Conservation (phyloP, 2,888 invertebrate genomes). For the Dynastes tityus region DNA sequence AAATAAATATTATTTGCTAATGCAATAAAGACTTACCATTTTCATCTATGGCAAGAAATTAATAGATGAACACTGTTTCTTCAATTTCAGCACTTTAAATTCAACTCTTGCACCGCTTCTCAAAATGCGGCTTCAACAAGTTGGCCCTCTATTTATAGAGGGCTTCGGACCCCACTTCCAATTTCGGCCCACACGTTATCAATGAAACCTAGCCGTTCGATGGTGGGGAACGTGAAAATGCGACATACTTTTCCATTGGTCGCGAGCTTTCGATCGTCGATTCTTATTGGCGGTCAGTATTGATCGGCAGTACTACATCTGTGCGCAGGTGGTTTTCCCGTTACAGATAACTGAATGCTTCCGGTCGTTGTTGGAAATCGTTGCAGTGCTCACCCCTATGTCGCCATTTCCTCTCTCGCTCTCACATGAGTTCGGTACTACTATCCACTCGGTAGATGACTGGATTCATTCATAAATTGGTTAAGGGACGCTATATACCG, state of each 20-base stretch:
- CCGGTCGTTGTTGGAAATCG: slow-evolving; percentile 36
- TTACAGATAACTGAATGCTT: slow-evolving; percentile 41
- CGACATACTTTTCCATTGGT: slow-evolving; percentile 65
- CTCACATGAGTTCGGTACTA: slow-evolving; percentile 11
- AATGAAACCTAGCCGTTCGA: slow-evolving; percentile 74
- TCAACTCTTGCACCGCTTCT: slow-evolving; percentile 37
- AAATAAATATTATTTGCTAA: no score
- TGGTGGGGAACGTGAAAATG: slow-evolving; percentile 63
- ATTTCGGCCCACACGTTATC: slow-evolving; percentile 78
- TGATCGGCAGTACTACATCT: slow-evolving; percentile 63
- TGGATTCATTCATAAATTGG: slow-evolving; percentile 43
- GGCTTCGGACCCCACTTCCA: slow-evolving; percentile 70
- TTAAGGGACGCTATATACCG: not conserved
- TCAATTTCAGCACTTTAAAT: slow-evolving; percentile 27
- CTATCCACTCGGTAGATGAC: slow-evolving; percentile 33
- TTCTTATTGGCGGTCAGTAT: slow-evolving; percentile 65
- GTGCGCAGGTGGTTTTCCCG: slow-evolving; percentile 58
- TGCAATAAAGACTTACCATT: slow-evolving; percentile 50
- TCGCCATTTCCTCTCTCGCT: slow-evolving; percentile 15
- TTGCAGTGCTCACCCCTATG: slow-evolving; percentile 37
- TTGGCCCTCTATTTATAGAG: slow-evolving; percentile 67
- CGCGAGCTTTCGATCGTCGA: slow-evolving; percentile 62
- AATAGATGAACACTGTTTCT: slow-evolving; percentile 13
- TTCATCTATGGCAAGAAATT: not conserved
- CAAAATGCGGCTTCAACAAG: slow-evolving; percentile 65